A percentile compares a stretch with the other conserved stretches of the same genome.
phyloP scores from a whole-genome alignment of 1,140 invertebrate species.

The Drosophila saltans region DNA sequence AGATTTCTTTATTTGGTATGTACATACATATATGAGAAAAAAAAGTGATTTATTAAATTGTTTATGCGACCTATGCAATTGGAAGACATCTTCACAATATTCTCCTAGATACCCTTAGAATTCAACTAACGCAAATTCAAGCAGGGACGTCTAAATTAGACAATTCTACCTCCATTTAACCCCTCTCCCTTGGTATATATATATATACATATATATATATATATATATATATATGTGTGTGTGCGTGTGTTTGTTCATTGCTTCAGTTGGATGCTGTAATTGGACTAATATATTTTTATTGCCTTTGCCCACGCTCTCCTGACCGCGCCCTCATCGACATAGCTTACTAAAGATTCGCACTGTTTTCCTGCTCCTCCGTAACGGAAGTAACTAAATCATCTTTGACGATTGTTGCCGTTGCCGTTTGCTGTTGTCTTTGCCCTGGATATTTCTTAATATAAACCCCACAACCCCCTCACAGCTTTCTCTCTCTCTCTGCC shows the following conservation, averaged over 20 bases:
- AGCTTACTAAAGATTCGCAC: constrained; percentile 6
- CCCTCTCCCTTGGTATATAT: not conserved
- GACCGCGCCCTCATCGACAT: constrained; percentile 21
- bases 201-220: not conserved
- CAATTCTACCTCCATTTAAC: constrained; percentile 29
- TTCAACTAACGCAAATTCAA: constrained; percentile 19
- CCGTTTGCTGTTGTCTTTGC: constrained; percentile 3
- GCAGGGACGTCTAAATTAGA: constrained; percentile 65
- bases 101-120: not conserved
- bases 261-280: constrained; percentile 73
- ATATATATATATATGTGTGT: not conserved
- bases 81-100: no score
- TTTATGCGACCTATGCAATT: no score
- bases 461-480: not conserved
- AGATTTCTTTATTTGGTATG: no score
- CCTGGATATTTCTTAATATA: not conserved
- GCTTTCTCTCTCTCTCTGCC: no score
- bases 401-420: constrained; percentile 71
- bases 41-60: no score
- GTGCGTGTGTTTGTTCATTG: constrained; percentile 18
- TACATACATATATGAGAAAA: no score
- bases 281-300: constrained; percentile 82
- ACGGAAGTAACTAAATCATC: constrained; percentile 80
- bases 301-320: constrained; percentile 42
- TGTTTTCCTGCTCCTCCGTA: constrained; percentile 15